These are phyloP conservation scores for Gavialis gangeticus DNA, from an alignment of 2,113 vertebrate species.

Conservation along the genomic window DNA sequence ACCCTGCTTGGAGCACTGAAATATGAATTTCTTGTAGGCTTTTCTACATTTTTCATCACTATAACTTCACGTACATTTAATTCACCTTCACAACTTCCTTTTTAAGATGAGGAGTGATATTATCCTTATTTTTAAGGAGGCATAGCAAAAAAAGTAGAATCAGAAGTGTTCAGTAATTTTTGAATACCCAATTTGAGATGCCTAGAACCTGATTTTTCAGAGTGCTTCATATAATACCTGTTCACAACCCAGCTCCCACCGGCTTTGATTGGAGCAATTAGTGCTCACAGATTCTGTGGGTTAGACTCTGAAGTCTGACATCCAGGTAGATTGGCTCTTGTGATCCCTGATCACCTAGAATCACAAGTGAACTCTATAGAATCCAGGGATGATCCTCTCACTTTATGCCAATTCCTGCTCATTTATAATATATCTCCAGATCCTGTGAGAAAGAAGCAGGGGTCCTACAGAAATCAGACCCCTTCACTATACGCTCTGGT, in stretches of 20 bases:
- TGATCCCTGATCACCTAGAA: accelerated
- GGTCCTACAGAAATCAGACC: neutral
- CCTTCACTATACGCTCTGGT: neutral
- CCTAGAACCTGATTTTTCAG: neutral
- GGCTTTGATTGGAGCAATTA: neutral
- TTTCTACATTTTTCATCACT: neutral
- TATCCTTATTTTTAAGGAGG: neutral
- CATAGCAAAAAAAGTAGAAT: neutral
- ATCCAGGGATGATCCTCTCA: neutral
- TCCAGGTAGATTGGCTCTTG: neutral
- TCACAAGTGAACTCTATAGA: neutral
- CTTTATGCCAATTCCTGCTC: neutral
- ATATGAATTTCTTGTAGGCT: accelerated
- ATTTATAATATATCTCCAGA: neutral
- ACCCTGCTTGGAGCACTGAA: neutral
- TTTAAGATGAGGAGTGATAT: neutral
- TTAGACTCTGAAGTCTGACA: too few relatives aligned
- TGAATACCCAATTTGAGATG: neutral
- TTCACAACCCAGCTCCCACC: neutral
- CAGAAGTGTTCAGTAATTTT: neutral
- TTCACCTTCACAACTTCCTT: neutral
- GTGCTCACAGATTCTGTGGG: too few relatives aligned
- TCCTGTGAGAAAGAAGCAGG: neutral
- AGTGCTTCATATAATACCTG: neutral
- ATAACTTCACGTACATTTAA: neutral